These are phyloP conservation scores for Syngnathus acus DNA, from an alignment of 2,797 vertebrate genomes.

Conservation along the genomic window DNA sequence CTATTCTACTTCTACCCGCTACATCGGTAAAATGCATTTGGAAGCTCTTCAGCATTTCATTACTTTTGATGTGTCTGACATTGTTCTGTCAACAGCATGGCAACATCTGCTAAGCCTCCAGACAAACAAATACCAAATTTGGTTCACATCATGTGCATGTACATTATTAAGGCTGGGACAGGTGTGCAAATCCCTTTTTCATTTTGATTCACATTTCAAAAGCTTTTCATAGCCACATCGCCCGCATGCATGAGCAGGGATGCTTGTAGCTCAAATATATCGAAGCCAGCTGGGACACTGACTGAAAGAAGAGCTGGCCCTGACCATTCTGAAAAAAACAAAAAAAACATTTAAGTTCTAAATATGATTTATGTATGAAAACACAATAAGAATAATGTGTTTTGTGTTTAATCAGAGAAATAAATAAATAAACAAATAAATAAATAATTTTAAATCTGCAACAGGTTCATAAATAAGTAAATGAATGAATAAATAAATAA, in stretches of 20 bases:
- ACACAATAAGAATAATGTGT: background rate
- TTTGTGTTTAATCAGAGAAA: background rate
- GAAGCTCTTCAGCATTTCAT: background rate
- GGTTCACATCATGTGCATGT: background rate
- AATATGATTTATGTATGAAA: background rate
- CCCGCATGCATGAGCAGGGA: conserved; percentile 1
- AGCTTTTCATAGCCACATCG: background rate
- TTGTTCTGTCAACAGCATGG: background rate
- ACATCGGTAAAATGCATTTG: background rate
- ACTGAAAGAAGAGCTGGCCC: background rate
- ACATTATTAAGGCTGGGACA: background rate
- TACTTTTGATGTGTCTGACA: background rate
- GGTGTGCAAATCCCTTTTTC: conserved; percentile 1
- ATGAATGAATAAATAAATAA: too few relatives aligned
- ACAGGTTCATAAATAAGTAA: too few relatives aligned
- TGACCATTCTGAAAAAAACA: background rate
- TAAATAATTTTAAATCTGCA: background rate
- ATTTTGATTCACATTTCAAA: background rate
- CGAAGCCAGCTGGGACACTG: background rate
- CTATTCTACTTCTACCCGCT: background rate
- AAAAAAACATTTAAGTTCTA: background rate
- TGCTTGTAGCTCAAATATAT: background rate
- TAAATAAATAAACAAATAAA: background rate
- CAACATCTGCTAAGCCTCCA: background rate
- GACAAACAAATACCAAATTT: background rate